Percentiles rank a stretch among this genome's conserved stretches.
These are phyloP conservation scores for Hipparchia sbordonii DNA, from an alignment of 2,888 invertebrate species.

Conservation along the genomic window DNA sequence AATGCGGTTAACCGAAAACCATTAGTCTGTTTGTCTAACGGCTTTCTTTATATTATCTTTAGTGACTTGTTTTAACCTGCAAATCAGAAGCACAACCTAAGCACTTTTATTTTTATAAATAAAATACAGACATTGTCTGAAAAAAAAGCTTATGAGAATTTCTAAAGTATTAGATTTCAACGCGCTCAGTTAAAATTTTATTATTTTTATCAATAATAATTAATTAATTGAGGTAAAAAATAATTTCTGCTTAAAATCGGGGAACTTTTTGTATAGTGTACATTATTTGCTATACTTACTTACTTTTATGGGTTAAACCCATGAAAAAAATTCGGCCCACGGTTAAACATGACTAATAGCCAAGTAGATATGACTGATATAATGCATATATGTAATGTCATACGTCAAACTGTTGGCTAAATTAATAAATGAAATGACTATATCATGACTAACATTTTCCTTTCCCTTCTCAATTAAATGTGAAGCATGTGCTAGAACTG, in stretches of 20 bases:
- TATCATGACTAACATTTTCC: not conserved
- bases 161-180: slow-evolving; percentile 3
- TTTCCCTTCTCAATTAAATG: not conserved
- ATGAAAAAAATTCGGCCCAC: too few relatives aligned
- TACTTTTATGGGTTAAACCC: too few relatives aligned
- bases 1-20: not conserved
- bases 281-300: too few relatives aligned
- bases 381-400: too few relatives aligned
- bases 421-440: not conserved
- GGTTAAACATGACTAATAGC: too few relatives aligned
- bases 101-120: too few relatives aligned
- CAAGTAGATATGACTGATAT: too few relatives aligned
- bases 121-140: too few relatives aligned
- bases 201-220: not conserved
- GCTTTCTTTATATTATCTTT: not conserved
- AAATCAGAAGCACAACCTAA: too few relatives aligned
- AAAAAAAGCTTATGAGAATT: not conserved
- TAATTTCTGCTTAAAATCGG: too few relatives aligned
- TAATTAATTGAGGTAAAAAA: too few relatives aligned
- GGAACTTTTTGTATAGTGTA: not conserved
- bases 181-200: not conserved
- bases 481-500: not conserved
- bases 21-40: not conserved
- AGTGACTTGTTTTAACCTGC: not conserved
- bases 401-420: not conserved